Base-by-base conservation (phyloP, 2,113 vertebrate species). In the Poeciliopsis occidentalis region DNA sequence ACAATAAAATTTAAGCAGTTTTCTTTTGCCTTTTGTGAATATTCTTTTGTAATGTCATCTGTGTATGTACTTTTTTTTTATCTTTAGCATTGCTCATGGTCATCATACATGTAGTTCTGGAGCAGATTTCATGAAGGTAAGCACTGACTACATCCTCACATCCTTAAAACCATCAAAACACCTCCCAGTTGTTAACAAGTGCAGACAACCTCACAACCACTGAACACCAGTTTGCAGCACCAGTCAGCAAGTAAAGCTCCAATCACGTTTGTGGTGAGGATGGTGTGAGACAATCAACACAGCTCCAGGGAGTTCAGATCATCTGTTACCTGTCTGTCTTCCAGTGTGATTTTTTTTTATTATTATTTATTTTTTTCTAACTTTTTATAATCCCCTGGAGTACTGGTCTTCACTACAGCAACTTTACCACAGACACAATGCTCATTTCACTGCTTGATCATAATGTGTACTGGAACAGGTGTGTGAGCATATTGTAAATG, bases 1-100 rank as follows among this genome's bases (percentile, higher is more conserved):
- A 73, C 75, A 91, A 92, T 94, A 92, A 94, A 93, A 86, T 78
- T 44, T 37, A 76, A 75, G 37, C 68, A 44, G 3, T 17, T 54
- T 60, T 0, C 12, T 60, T 57, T 4, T 60, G 12, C n/a, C 31
- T 41, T 71, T 60, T 17, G 8, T n/a, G 2, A 17, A 61, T 85
- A 24, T 32, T 68, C 27, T 57, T 6, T 61, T 15, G 0, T 1
- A 6, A 6, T 57, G 17, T 44, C 12, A 15, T 65, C 27, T n/a
- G n/a, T 62, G 17, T 71, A 12, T 77, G 3, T 80, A 11, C 69
- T 4, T 3, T 1, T 51, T 62, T 37, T 11, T 47, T 15, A 12
- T 37, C 62, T 27, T 51, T 17, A 57, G 2, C 10, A 24, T 57
- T 57, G 2, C 24, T 57, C 51, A 57, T 57, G 22, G 51, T 24